Percentiles rank a stretch among this genome's conserved stretches.
phyloP scores from a whole-genome alignment of 2,888 invertebrate genomes.

The Sialis lutaria region DNA sequence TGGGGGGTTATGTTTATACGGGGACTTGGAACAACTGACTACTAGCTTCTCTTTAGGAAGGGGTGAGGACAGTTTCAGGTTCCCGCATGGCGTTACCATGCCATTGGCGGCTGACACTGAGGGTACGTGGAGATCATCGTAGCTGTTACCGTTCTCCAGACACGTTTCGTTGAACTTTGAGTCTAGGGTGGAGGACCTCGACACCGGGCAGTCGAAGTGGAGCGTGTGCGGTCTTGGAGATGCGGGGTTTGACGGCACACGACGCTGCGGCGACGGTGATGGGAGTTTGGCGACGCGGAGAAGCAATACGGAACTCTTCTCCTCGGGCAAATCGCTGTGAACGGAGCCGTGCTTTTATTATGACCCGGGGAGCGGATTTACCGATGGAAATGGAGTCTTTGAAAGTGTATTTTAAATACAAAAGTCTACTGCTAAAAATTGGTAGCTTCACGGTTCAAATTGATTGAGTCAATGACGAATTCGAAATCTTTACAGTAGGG shows the following conservation, averaged over 20 bases:
- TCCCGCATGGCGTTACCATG: neutral
- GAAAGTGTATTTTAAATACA: too few relatives aligned
- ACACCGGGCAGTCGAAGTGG: constrained; percentile 14
- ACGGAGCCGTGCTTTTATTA: neutral
- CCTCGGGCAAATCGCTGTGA: constrained; percentile 42
- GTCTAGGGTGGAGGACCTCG: constrained; percentile 5
- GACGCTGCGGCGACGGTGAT: constrained; percentile 22
- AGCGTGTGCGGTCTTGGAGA: constrained; percentile 15
- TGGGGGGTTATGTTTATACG: constrained; percentile 25
- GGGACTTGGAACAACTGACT: too few relatives aligned
- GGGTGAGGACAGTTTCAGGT: neutral
- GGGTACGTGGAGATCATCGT: neutral
- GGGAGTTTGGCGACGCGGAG: constrained; percentile 40
- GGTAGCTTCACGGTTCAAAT: too few relatives aligned
- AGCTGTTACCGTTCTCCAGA: constrained; percentile 1
- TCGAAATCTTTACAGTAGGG: too few relatives aligned
- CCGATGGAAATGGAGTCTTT: too few relatives aligned
- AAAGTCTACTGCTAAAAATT: too few relatives aligned
- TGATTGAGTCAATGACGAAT: too few relatives aligned
- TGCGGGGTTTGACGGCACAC: constrained; percentile 6
- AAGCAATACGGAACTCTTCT: constrained; percentile 39
- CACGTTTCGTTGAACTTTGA: constrained; percentile 4
- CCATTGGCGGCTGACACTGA: neutral
- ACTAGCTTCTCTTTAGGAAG: too few relatives aligned
- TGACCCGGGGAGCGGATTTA: too few relatives aligned